phyloP scores from a whole-genome alignment of 2,113 vertebrate genomes.

The Pterophyllum scalare region DNA sequence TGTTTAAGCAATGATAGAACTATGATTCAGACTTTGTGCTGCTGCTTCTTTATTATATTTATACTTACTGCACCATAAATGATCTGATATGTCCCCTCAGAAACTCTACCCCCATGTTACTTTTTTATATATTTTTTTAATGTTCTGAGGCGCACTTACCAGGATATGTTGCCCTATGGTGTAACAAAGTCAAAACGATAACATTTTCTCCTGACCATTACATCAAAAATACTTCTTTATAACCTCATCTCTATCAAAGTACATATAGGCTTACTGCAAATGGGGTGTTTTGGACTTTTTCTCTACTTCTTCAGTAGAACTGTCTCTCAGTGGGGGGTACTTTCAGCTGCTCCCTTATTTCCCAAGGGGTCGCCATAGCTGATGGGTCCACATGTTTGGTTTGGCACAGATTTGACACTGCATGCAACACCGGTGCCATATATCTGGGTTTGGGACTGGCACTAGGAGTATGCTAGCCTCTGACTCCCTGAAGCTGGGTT shows the following conservation, averaged over 20 bases:
- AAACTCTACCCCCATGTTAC: background rate
- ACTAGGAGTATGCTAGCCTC: background rate
- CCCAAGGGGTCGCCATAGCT: background rate
- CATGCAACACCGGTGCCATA: background rate
- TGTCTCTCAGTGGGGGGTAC: background rate
- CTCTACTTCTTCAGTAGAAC: background rate
- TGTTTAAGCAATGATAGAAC: background rate
- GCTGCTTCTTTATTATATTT: conserved; percentile 2
- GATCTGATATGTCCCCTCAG: background rate
- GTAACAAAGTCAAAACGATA: background rate
- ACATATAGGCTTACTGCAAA: background rate
- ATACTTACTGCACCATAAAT: background rate
- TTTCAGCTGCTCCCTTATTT: background rate
- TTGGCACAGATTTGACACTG: background rate
- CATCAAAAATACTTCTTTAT: conserved; percentile 1
- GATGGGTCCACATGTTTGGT: background rate
- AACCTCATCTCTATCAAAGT: background rate
- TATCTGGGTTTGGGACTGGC: background rate
- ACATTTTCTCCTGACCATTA: background rate
- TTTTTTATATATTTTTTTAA: background rate
- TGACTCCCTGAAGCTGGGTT: too few species aligned
- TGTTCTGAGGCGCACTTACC: background rate
- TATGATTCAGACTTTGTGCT: background rate
- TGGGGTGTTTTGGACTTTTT: background rate
- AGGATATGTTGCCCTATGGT: background rate